Evolutionary conservation across 2,113 vertebrate genomes (phyloP), one percentile per base, ranked within the genome.

Genomic region (Rhabdomys dilectus): DNA sequence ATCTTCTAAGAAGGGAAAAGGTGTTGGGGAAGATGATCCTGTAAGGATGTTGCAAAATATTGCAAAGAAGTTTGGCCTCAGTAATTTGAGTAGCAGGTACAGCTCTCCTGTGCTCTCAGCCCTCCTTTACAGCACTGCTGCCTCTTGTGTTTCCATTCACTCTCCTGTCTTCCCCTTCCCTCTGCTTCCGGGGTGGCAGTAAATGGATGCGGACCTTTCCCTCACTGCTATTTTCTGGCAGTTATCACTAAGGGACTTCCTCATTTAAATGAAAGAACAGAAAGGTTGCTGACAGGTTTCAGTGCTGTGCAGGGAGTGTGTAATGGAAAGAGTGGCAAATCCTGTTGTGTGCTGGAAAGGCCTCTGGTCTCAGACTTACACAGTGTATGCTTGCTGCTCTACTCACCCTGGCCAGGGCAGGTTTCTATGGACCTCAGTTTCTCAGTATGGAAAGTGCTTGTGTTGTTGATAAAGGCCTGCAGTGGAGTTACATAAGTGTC

Each of bases 31-130:
- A 60, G 98, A 99, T 91, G 97, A 99, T 97, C 99, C 99, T 51
- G 98, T 99, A 88, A 99, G 99, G 99, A 99, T 98, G 98, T 97
- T 99, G 95, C 99, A 99, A 97, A 99, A 95, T 84, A 97, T 99
- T 85, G 99, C 99, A 92, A 99, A 99, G 96, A 99, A 99, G 97
- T 99, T 99, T 90, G 99, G 99, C 94, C 97, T 99, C 93, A 98
- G 97, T 92, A 99, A 98, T 98, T 98, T 99, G 97, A 99, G 99
- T 94, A 98, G 98, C 98, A 99, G 99, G 99, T 99, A 97, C 91
- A 98, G 88, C 1, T 60, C 90, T n/a, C 11, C n/a, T 92, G 39
- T 68, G 0, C 89, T 88, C 56, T 92, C 19, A 93, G 3, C 29
- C 15, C 17, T 73, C 29, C 39, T 77, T 89, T 92, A 58, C 90